Conservation (phyloP, 2,797 vertebrate genomes). For the Rhinatrema bivittatum region DNA sequence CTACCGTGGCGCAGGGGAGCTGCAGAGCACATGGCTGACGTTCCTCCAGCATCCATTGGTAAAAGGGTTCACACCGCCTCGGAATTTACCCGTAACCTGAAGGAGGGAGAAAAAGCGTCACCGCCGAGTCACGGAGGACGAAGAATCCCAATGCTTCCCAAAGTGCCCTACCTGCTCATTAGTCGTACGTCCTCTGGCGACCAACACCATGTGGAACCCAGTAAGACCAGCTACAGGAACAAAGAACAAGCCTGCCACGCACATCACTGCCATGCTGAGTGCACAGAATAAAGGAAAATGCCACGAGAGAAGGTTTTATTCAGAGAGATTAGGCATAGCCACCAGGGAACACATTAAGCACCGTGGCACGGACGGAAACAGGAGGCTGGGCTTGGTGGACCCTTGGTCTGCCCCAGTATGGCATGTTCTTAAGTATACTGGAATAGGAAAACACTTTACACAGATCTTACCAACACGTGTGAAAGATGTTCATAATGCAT, state of each 20-base stretch:
- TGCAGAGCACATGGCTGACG: conserved; percentile 87
- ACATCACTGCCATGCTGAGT: conserved; percentile 91
- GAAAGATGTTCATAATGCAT: too few species aligned
- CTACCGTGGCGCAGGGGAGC: conserved; percentile 90
- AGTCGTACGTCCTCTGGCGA: conserved; percentile 91
- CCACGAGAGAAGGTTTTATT: accelerated
- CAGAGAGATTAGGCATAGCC: too few species aligned
- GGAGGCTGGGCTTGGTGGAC: too few species aligned
- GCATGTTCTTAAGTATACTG: too few species aligned
- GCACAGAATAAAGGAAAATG: conserved; percentile 42
- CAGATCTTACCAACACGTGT: too few species aligned
- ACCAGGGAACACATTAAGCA: too few species aligned
- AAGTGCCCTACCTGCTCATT: conserved; percentile 80
- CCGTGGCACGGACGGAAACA: too few species aligned
- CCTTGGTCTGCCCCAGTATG: too few species aligned
- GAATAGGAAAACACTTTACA: too few species aligned
- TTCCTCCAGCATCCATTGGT: conserved; percentile 89
- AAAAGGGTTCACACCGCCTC: conserved; percentile 93
- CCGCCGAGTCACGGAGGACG: too few species aligned
- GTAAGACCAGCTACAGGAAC: conserved; percentile 92
- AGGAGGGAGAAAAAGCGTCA: too few species aligned
- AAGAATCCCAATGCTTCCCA: too few species aligned
- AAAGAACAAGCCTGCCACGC: conserved; percentile 91
- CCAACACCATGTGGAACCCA: conserved; percentile 92
- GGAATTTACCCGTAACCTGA: conserved; percentile 95